Base-by-base conservation (phyloP, 2,888 invertebrate species). In the Thera obeliscata region DNA sequence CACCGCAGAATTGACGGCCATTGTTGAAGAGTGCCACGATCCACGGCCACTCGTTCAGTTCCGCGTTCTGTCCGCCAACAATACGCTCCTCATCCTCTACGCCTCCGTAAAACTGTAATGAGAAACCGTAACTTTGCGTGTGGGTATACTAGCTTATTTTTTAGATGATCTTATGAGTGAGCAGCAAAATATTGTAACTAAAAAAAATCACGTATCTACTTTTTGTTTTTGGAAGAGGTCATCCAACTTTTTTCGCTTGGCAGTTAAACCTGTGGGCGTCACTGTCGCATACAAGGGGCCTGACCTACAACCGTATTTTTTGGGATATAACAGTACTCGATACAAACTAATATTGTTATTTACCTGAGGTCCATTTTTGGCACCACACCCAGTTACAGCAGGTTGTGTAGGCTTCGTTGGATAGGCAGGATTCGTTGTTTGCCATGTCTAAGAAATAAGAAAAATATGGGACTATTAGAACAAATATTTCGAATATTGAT, bases 1-100 rank as follows among this genome's bases (percentile, higher is more conserved):
- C 98, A 1, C 98, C 98, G 83, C 98, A 98, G 88, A 98, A 98
- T 85, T 98, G 97, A 46, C 97, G 94, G 12, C 97, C 97, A 5
- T 95, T 95, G 83, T 97, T 97, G 86, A 98, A 97, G 48, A 98
- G 91, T 1, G 96, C 97, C 1, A 96, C 97, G 43, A 97, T 96
- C 97, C 97, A 96, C 5, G 98, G 98, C 96, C 97, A 98, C 86
- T 97, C 97, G 78, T 97, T 96, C 8, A 96, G 94, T 64, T 96
- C 96, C 0, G 98, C 97, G 81, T 96, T 96, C 71, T 96, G 96
- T 0, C 98, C 98, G 12, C 97, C 97, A 3, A 98, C 97, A 74
- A 98, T 98, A 59, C 97, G 95, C 78, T 97, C 96, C 82, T 97
- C 97, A 81, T 97, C 97, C 75, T 84, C 81, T 62, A 82, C 81